These are phyloP conservation scores for Cromileptes altivelis DNA, from an alignment of 2,113 vertebrate species.

Conservation along the genomic window DNA sequence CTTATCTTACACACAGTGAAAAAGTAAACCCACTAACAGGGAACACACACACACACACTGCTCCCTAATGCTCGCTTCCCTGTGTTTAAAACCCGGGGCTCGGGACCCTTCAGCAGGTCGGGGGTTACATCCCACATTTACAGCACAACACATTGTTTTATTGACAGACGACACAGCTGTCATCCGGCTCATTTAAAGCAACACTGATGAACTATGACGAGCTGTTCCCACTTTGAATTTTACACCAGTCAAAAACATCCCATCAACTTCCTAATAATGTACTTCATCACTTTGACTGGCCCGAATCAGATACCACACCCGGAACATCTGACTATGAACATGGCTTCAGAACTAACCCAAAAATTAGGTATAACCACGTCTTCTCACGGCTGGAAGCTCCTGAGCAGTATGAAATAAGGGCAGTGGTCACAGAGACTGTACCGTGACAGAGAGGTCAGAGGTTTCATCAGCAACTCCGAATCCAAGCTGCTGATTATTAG, in stretches of 20 bases:
- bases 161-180: slow-evolving; percentile 1
- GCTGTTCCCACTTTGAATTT: not conserved
- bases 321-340: not conserved
- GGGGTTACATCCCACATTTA: slow-evolving; percentile 18
- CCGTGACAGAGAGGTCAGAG: slow-evolving; percentile 36
- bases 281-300: not conserved
- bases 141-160: slow-evolving; percentile 23
- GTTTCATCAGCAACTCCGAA: slow-evolving; percentile 30
- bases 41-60: not conserved
- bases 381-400: slow-evolving; percentile 21
- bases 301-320: not conserved
- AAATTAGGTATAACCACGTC: not conserved
- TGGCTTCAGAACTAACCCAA: not conserved
- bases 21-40: not conserved
- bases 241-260: not conserved
- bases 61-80: not conserved
- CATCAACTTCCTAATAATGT: not conserved
- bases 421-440: slow-evolving; percentile 33
- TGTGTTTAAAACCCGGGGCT: not conserved
- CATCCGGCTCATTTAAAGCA: not conserved
- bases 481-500: slow-evolving; percentile 24
- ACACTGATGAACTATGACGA: not conserved
- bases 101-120: not conserved
- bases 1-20: slow-evolving; percentile 28
- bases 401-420: slow-evolving; percentile 45